Evolutionary conservation across 2,113 vertebrate species (phyloP), one percentile per base, ranked within the genome.

Genomic region (Neogale vison): DNA sequence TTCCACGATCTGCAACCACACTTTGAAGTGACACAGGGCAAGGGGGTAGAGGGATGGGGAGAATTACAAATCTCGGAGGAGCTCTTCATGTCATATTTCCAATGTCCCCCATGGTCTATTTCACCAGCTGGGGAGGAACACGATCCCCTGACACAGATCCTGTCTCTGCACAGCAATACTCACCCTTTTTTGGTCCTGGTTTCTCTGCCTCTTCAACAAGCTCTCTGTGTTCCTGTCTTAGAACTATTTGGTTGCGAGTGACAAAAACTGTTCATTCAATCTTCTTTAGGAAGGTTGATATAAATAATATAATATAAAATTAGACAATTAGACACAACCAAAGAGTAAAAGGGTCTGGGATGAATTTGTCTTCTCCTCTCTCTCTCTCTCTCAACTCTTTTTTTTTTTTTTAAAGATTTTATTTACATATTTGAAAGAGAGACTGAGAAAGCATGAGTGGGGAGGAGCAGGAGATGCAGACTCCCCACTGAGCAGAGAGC

Each of bases 171-270:
- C 2, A 74, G 57, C 83, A 61, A 4, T 15, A 29, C 10, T 36
- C 24, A 57, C 4, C 63, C 84, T 15, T 63, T 57, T 36, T 57
- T 76, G 15, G 24, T 52, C 23, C 61, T 83, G 34, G 42, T 50
- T 87, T 72, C 39, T 77, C 39, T 18, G 8, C 31, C 26, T 71
- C 74, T 82, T 89, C 72, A 81, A 80, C n/a, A 34, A 59, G 42
- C n/a, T 52, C 36, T 6, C 4, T 21, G 7, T 69, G 76, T 72
- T 42, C 5, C 20, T 39, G 20, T 17, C 42, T 52, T 77, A 74
- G 47, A 13, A 72, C 42, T 65, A 18, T 93, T 96, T n/a, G 34
- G 17, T 59, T 93, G 52, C 24, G 79, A 92, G 55, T 18, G 63
- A 59, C 39, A 67, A 29, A 80, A 85, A 69, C 17, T 65, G 36